Evolutionary conservation across 2,888 invertebrate genomes (phyloP), one percentile per base, ranked within the genome.

Genomic region (Horisme vitalbata): DNA sequence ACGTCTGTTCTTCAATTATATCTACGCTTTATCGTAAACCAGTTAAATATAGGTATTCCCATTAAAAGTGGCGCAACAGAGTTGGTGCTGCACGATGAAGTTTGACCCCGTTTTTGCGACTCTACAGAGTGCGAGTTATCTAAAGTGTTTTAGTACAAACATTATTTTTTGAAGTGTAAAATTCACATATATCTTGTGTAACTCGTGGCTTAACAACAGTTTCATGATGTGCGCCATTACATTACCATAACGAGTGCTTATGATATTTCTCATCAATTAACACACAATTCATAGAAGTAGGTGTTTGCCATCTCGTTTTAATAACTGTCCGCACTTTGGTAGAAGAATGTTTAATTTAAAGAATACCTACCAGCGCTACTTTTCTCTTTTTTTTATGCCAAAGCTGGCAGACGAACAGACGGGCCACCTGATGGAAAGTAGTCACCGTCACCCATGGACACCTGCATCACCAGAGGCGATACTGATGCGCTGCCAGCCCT

Each of bases 1-100:
- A 67, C 67, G 76, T 73, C 74, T 75, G 75, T 80, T 80, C 74
- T 66, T 65, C 75, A 73, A 79, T 71, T 61, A 71, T 71, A 69
- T 58, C 62, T n/a, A n/a, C n/a, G n/a, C 61, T 48, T 63, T 75
- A 75, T 65, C 68, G 65, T 78, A 73, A 71, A 78, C 60, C 59
- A 63, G 62, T 45, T 55, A 49, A 49, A 68, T 66, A 65, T 65
- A 69, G 65, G 65, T 74, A 75, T 71, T 71, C 65, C 71, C 69
- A 75, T 76, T 75, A 71, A 63, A 61, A 72, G 63, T 71, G 68
- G 63, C 55, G 75, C 66, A 72, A 76, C 66, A 61, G 54, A 63
- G 58, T 52, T 55, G 58, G 58, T 54, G 53, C 56, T 50, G 62
- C 54, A 49, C 63, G 68, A 71, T 71, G 69, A 63, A 60, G 64